Conservation (phyloP, 1,140 invertebrate genomes). For the Caenorhabditis latens region DNA sequence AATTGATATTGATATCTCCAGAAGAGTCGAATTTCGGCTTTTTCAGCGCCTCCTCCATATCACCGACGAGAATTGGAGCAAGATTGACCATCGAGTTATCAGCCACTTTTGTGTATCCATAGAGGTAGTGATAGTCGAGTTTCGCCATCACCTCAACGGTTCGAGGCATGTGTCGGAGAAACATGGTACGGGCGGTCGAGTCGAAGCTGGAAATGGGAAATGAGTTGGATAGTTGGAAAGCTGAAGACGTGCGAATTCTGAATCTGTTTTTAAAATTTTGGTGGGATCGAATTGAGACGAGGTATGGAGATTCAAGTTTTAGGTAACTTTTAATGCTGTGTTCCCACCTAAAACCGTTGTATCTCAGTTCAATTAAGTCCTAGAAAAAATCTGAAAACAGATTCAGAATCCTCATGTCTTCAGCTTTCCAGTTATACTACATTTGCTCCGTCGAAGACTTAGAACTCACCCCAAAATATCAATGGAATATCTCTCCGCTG, state of each 20-base stretch:
- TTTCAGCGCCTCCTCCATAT: conserved; percentile 54
- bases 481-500: conserved; percentile 37
- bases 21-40: conserved; percentile 48
- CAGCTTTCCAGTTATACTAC: too few relatives aligned
- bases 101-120: conserved; percentile 74
- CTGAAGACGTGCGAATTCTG: too few relatives aligned
- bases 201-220: conserved; percentile 64
- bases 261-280: background rate
- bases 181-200: conserved; percentile 70
- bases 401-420: too few relatives aligned
- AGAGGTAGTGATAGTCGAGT: conserved; percentile 68
- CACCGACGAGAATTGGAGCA: conserved; percentile 68
- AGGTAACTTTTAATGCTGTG: too few relatives aligned
- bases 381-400: background rate
- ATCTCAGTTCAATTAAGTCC: too few relatives aligned
- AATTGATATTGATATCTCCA: conserved; percentile 58
- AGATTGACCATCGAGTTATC: conserved; percentile 75
- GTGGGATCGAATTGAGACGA: too few relatives aligned
- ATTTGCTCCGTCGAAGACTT: too few relatives aligned
- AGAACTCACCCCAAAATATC: conserved; percentile 52
- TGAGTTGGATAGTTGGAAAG: too few relatives aligned
- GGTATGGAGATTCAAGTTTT: too few relatives aligned
- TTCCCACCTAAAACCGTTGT: too few relatives aligned
- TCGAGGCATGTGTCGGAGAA: conserved; percentile 73
- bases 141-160: conserved; percentile 71